These are phyloP conservation scores for Leptonema lineaticorne DNA, from an alignment of 1,140 invertebrate species.

Conservation along the genomic window DNA sequence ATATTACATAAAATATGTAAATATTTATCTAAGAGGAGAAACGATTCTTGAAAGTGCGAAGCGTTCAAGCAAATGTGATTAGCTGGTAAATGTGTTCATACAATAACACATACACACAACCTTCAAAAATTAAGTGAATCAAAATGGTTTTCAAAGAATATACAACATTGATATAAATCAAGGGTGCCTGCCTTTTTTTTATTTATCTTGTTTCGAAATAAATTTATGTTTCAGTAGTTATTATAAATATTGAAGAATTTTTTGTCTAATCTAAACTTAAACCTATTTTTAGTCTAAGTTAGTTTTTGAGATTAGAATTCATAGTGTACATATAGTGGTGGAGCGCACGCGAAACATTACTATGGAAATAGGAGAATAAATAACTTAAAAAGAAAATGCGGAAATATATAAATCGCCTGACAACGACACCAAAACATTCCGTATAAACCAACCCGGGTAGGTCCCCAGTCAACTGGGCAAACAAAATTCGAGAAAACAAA, in stretches of 20 bases:
- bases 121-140: background rate
- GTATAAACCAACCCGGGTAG: background rate
- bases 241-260: no score
- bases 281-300: no score
- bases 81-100: background rate
- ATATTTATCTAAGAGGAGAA: constrained; percentile 8
- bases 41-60: constrained; percentile 5
- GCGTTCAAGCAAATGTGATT: background rate
- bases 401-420: constrained; percentile 26
- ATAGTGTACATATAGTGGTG: no score
- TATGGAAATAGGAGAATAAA: constrained; percentile 32
- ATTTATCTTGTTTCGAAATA: no score
- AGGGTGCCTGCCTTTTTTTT: no score
- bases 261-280: no score
- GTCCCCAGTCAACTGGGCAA: background rate
- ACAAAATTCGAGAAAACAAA: background rate
- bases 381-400: constrained; percentile 30
- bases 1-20: constrained; percentile 16
- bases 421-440: background rate
- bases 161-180: no score
- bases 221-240: no score
- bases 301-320: no score
- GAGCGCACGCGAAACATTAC: constrained; percentile 20
- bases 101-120: no score
- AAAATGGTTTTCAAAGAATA: background rate